Conservation (phyloP, 2,113 vertebrate species). For the Phainopepla nitens region DNA sequence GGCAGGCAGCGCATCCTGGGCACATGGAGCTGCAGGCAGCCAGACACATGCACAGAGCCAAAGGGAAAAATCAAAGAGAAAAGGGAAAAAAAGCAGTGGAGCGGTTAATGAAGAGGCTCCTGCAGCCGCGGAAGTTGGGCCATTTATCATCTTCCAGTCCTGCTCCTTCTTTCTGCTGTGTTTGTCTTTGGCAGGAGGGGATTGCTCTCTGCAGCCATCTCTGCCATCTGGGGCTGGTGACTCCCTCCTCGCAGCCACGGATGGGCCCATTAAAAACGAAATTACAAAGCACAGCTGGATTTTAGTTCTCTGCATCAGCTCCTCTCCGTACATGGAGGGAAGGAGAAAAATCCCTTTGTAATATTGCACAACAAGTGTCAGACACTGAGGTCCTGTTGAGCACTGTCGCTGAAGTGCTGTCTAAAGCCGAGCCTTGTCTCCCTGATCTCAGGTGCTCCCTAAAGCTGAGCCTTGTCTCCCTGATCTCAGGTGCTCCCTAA, state of each 20-base stretch:
- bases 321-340: not conserved
- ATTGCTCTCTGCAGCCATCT: not conserved
- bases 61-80: not conserved
- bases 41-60: not conserved
- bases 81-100: not conserved
- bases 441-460: too few relatives aligned
- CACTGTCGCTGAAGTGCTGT: not conserved
- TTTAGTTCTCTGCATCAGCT: not conserved
- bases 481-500: not conserved
- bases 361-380: not conserved
- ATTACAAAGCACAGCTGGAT: constrained; percentile 4
- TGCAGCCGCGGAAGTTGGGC: not conserved
- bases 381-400: not conserved
- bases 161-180: not conserved
- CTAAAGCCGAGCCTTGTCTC: not conserved
- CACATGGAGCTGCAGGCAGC: not conserved
- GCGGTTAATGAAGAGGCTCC: not conserved
- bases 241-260: not conserved
- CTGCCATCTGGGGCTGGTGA: not conserved
- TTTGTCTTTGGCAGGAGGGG: not conserved
- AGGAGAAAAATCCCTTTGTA: not conserved
- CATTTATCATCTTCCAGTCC: not conserved
- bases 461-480: too few relatives aligned
- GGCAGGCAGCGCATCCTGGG: not conserved
- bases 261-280: not conserved